Conservation (phyloP, 2,113 vertebrate species). For the Psilopsiagon aurifrons region DNA sequence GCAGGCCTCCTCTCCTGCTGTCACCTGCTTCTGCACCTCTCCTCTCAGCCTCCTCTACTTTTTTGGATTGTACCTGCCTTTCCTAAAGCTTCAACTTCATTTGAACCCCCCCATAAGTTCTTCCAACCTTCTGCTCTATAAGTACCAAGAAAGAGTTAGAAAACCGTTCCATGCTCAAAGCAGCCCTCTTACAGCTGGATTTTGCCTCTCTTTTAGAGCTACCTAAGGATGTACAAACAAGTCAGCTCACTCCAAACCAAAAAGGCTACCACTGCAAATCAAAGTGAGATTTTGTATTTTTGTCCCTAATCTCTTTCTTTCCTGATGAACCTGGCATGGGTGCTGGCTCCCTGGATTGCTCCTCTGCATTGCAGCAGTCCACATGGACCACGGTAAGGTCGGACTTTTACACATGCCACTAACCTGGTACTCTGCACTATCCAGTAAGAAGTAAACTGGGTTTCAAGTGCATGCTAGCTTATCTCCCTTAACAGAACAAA, state of each 20-base stretch:
- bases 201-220: not conserved
- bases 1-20: not conserved
- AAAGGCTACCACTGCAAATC: not conserved
- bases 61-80: not conserved
- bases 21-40: not conserved
- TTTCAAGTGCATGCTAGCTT: constrained; percentile 24
- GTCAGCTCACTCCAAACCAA: not conserved
- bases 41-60: not conserved
- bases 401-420: not conserved
- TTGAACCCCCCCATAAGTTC: not conserved
- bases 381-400: not conserved
- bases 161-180: not conserved
- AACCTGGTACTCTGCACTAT: not conserved
- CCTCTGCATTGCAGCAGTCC: not conserved
- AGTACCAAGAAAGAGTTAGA: not conserved
- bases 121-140: not conserved
- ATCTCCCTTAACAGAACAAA: constrained; percentile 49
- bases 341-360: not conserved
- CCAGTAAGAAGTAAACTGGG: not conserved
- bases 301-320: not conserved
- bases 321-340: not conserved
- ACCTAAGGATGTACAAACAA: not conserved
- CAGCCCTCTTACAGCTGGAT: not conserved
- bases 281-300: not conserved
- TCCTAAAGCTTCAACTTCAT: not conserved